Evolutionary conservation across 2,888 invertebrate genomes (phyloP).

Genomic region (Trachelus stipa): DNA sequence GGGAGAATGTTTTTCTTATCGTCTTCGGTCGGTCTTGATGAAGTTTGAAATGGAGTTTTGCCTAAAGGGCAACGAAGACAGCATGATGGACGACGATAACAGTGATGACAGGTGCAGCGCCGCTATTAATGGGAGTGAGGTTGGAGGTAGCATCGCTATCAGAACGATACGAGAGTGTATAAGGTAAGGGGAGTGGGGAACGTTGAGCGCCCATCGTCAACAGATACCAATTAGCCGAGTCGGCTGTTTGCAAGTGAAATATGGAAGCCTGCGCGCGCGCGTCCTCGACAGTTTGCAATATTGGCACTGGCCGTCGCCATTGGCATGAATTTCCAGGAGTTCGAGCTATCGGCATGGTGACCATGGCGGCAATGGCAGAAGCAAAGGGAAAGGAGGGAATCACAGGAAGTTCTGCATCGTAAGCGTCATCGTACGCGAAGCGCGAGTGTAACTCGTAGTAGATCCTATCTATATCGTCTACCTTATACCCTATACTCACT

Average conservation of each 20-base stretch:
- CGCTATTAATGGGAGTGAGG: not conserved
- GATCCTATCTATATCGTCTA: not conserved
- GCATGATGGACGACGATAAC: not conserved
- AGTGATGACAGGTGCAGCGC: not conserved
- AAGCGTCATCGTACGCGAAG: not conserved
- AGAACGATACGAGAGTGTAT: not conserved
- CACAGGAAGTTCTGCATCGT: not conserved
- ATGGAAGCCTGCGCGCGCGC: conserved; percentile 3
- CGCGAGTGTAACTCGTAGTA: not conserved
- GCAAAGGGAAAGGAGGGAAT: not conserved
- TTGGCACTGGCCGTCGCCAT: not conserved
- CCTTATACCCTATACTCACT: conserved; percentile 26
- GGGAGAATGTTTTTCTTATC: not conserved
- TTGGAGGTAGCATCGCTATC: not conserved
- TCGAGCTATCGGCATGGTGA: not conserved
- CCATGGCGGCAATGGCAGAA: not conserved
- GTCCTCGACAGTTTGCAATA: not conserved
- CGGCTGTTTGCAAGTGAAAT: conserved; percentile 15
- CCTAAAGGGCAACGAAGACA: not conserved
- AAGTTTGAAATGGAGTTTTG: not conserved
- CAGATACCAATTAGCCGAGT: not conserved
- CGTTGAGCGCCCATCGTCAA: not conserved
- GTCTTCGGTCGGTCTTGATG: not conserved
- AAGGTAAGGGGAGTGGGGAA: not conserved
- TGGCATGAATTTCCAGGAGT: not conserved